These are phyloP conservation scores for Lepus townsendii DNA, from an alignment of 2,797 vertebrate species.

Conservation along the genomic window DNA sequence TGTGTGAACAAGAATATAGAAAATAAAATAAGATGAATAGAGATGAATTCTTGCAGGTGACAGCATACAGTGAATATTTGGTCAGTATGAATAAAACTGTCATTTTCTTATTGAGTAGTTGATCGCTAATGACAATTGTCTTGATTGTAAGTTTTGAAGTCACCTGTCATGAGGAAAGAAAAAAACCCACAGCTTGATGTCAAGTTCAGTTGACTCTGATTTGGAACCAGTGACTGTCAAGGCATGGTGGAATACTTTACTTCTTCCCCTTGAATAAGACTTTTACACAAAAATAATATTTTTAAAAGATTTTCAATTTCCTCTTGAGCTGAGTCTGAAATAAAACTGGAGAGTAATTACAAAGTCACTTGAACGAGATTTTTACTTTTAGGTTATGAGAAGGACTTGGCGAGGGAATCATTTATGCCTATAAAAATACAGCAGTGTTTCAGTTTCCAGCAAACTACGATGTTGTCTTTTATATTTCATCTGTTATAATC, in stretches of 20 bases:
- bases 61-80: not conserved
- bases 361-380: slow-evolving; percentile 18
- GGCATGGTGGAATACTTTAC: not conserved
- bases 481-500: not conserved
- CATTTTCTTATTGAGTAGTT: slow-evolving; percentile 32
- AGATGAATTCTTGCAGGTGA: not conserved
- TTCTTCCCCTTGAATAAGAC: slow-evolving; percentile 1
- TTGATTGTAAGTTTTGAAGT: not conserved
- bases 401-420: not conserved
- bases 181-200: not conserved
- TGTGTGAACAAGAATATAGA: not conserved
- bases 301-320: slow-evolving; percentile 24
- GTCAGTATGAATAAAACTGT: not conserved
- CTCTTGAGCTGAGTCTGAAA: not conserved
- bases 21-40: not conserved
- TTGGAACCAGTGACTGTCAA: not conserved
- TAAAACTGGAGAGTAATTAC: slow-evolving; percentile 11
- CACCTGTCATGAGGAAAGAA: slow-evolving; percentile 23
- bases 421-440: slow-evolving; percentile 15
- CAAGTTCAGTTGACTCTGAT: slow-evolving; percentile 24
- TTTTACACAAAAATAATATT: not conserved
- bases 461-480: not conserved
- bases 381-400: slow-evolving; percentile 14
- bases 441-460: not conserved
- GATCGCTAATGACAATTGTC: slow-evolving; percentile 33